phyloP scores from a whole-genome alignment of 2,797 vertebrate species.

The Spea hammondii region DNA sequence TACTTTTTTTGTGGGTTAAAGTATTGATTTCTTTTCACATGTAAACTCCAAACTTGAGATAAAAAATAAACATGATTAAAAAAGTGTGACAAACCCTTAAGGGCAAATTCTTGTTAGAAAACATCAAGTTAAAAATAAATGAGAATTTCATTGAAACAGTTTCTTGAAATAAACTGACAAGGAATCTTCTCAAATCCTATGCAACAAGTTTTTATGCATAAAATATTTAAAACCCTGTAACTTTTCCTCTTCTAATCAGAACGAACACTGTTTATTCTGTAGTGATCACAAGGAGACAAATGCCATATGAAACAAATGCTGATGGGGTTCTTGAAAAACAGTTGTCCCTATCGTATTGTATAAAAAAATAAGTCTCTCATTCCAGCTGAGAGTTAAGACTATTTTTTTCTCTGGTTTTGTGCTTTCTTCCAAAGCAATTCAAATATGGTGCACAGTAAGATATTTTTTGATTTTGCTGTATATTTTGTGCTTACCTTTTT shows the following conservation, averaged over 20 bases:
- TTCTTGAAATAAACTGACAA: constrained; percentile 22
- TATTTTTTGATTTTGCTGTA: not conserved
- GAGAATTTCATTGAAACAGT: constrained; percentile 7
- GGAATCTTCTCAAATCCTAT: constrained; percentile 11
- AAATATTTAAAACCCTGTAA: constrained; percentile 27
- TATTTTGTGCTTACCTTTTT: not conserved
- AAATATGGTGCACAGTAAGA: not conserved
- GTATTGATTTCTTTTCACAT: too few species aligned
- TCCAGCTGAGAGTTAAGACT: not conserved
- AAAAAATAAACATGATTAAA: too few species aligned
- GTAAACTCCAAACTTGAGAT: too few species aligned
- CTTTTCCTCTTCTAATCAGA: constrained; percentile 34
- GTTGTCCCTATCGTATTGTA: not conserved
- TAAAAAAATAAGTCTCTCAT: constrained; percentile 1
- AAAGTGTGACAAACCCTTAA: too few species aligned
- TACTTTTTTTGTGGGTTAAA: too few species aligned
- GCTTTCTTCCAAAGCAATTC: not conserved
- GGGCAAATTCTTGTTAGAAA: not conserved
- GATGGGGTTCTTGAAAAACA: not conserved
- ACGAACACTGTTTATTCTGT: constrained; percentile 44
- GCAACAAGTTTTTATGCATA: constrained; percentile 20
- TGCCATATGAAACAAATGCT: constrained; percentile 20
- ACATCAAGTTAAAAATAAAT: constrained; percentile 2
- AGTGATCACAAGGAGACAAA: constrained; percentile 49
- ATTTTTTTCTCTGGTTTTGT: not conserved